Conservation (phyloP, 2,113 vertebrate species). For the Gambusia holbrooki region DNA sequence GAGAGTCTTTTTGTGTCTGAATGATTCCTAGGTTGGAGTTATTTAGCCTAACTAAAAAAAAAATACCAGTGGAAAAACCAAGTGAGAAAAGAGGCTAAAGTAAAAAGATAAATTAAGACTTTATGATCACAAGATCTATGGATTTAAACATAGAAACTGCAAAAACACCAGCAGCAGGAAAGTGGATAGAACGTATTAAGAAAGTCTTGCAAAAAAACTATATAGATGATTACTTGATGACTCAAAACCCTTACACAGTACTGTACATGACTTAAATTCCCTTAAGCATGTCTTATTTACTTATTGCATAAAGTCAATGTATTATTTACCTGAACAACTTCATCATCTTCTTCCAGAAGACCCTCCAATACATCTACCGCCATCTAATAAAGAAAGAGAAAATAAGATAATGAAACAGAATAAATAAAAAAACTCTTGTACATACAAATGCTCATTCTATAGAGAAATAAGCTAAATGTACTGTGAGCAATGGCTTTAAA, state of each 20-base stretch:
- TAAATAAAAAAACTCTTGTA: neutral
- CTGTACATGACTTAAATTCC: neutral
- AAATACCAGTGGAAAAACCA: neutral
- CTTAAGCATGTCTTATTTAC: neutral
- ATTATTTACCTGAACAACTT: constrained; percentile 82
- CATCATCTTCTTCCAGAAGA: constrained; percentile 84
- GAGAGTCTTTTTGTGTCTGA: neutral
- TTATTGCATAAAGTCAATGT: neutral
- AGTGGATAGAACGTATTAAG: neutral
- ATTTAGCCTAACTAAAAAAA: neutral
- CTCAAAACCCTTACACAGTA: neutral
- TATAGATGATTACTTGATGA: neutral
- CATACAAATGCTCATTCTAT: neutral
- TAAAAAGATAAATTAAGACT: neutral
- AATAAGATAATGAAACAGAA: neutral
- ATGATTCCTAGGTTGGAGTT: neutral
- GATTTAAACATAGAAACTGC: neutral
- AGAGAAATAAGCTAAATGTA: neutral
- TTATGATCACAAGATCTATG: neutral
- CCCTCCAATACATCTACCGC: constrained; percentile 81
- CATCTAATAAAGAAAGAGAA: constrained; percentile 61
- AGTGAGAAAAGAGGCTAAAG: neutral
- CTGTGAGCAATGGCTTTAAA: neutral
- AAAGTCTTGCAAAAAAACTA: neutral
- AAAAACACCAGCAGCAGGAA: neutral